Conservation (phyloP, 2,113 vertebrate species). For the Pardalotus punctatus region DNA sequence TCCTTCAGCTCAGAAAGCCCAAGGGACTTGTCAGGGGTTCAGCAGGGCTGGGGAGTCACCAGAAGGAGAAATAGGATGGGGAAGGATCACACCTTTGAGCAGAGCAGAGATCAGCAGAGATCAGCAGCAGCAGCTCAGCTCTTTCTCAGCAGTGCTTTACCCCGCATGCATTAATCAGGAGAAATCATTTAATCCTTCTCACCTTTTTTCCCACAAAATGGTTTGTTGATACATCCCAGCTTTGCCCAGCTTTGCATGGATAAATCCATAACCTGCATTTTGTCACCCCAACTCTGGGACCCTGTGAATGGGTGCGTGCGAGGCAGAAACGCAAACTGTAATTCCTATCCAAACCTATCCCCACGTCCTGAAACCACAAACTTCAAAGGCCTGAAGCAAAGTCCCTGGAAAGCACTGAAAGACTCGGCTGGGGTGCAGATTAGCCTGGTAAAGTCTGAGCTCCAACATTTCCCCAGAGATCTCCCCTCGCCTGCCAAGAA, state of each 20-base stretch:
- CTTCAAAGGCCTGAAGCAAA: neutral
- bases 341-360: neutral
- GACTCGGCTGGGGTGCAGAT: neutral
- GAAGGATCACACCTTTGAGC: neutral
- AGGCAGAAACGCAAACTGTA: neutral
- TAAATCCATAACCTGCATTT: neutral
- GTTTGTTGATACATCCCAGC: neutral
- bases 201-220: neutral
- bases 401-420: neutral
- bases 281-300: neutral
- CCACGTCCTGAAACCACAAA: neutral
- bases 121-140: neutral
- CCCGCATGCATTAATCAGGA: neutral
- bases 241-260: neutral
- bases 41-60: neutral
- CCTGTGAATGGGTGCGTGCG: fast-evolving
- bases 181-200: neutral
- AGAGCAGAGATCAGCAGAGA: neutral
- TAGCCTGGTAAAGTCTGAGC: neutral
- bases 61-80: neutral
- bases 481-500: neutral
- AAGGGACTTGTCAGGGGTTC: neutral
- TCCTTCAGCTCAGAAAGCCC: neutral
- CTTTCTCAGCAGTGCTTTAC: neutral
- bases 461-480: neutral